Percentiles rank a stretch among this genome's conserved stretches.
Conservation (phyloP, 2,797 vertebrate genomes). For the Megaceryle alcyon region DNA sequence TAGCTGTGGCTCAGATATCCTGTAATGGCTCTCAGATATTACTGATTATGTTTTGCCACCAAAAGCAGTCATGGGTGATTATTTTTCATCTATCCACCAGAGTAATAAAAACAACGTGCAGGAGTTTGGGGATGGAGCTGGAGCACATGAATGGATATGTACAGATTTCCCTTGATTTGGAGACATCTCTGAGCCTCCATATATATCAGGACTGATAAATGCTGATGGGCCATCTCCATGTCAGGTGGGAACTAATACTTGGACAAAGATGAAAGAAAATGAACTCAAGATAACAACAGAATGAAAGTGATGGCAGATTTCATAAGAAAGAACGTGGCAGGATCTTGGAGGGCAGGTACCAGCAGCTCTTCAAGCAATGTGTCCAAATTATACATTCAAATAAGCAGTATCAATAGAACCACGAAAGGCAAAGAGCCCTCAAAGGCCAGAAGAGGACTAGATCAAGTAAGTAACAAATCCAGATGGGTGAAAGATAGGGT, state of each 20-base stretch:
- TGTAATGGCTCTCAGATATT: background rate
- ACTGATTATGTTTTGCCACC: background rate
- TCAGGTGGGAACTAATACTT: background rate
- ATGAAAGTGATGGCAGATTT: background rate
- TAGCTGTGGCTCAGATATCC: background rate
- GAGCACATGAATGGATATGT: accelerated
- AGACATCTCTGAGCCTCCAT: background rate
- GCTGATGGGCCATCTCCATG: background rate
- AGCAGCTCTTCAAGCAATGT: background rate
- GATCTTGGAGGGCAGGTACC: background rate
- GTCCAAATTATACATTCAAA: background rate
- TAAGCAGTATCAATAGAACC: background rate
- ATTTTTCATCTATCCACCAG: background rate
- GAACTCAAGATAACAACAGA: background rate
- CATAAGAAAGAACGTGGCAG: background rate
- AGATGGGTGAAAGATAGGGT: background rate
- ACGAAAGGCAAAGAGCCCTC: background rate
- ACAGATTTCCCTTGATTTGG: background rate
- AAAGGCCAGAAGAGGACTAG: background rate
- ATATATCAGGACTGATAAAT: background rate
- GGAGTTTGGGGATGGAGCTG: background rate
- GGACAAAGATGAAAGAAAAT: background rate
- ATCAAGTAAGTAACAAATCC: background rate
- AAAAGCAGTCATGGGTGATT: background rate
- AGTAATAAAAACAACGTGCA: background rate